Base-by-base conservation (phyloP, 2,797 vertebrate species). In the Eptatretus atami region DNA sequence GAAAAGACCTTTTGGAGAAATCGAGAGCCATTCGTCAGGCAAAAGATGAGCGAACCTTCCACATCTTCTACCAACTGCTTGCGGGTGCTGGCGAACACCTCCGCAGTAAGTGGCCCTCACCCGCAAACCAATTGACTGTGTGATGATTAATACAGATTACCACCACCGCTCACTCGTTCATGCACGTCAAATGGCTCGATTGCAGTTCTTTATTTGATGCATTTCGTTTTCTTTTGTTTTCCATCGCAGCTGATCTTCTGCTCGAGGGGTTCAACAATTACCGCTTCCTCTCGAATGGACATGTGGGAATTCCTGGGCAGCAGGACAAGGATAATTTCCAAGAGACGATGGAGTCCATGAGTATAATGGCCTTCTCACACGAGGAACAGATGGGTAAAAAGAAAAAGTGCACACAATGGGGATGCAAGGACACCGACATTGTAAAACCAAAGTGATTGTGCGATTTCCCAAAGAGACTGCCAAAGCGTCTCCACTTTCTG, bases 281-380 rank as follows among this genome's bases (percentile, higher is more conserved):
- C 68, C 81, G 82, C 65, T 88, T 86, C 70, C 76, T 90, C 66
- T 84, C 79, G 54, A 78, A 82, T 0, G 84, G 84, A 11, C 77
- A 79, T 2, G 71, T 84, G 1, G 74, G 77, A 1, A 73, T 82
- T 66, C 73, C 81, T 2, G 81, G 83, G 1, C 81, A 86, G 71
- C 86, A 82, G 52, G 85, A 88, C 63, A 73, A 79, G 1, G 85
- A 90, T 64, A 82, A 85, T 71, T 85, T 90, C 72, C 80, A 78
- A 10, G 84, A 90, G 75, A 90, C 85, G 0, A 79, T 87, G 80
- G 83, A 85, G 73, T 84, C 85, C 11, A 79, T 90, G 78, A 73
- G 70, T 52, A 83, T 88, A 68, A 83, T 90, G 80, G 83, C 83
- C 19, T 82, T 90, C 74, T 80, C 65, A 44, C 76, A 76, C 0